A percentile compares a stretch with the other conserved stretches of the same genome.
Evolutionary conservation across 2,888 invertebrate genomes (phyloP).

Genomic region (Ophion ventricosus): DNA sequence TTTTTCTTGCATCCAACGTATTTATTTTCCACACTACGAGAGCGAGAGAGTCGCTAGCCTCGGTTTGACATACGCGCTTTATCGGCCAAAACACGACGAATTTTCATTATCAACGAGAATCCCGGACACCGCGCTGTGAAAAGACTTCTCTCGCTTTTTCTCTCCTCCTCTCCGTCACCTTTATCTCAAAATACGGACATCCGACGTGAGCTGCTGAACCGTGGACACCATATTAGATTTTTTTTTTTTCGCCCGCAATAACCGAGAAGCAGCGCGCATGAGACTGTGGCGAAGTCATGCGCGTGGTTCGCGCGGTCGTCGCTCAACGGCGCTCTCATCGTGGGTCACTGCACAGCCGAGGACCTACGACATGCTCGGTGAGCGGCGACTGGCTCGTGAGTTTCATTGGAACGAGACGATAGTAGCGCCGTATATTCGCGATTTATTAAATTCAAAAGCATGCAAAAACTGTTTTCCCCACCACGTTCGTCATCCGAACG

Average conservation of each 20-base stretch:
- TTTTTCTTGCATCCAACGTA: slow-evolving; percentile 42
- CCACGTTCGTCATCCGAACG: too few relatives aligned
- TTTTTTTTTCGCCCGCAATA: slow-evolving; percentile 42
- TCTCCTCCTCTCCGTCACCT: slow-evolving; percentile 47
- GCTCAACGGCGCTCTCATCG: background rate
- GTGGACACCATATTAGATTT: slow-evolving; percentile 80
- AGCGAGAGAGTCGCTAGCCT: slow-evolving; percentile 27
- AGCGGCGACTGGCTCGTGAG: too few relatives aligned
- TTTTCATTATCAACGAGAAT: slow-evolving; percentile 77
- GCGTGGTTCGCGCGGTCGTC: background rate
- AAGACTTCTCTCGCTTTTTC: slow-evolving; percentile 21
- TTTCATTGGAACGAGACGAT: too few relatives aligned
- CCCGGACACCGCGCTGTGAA: slow-evolving; percentile 48
- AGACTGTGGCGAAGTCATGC: background rate
- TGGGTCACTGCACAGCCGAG: background rate
- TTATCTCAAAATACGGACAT: slow-evolving; percentile 74
- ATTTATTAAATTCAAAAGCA: too few relatives aligned
- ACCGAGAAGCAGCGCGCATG: slow-evolving; percentile 2
- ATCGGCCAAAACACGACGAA: slow-evolving; percentile 71
- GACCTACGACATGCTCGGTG: background rate
- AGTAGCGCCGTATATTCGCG: too few relatives aligned
- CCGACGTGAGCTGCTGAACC: slow-evolving; percentile 73
- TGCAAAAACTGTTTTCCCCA: too few relatives aligned
- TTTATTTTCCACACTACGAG: slow-evolving; percentile 5
- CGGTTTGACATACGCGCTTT: slow-evolving; percentile 68